Evolutionary conservation across 1,140 invertebrate species (phyloP).

Genomic region (Saccostrea cuccullata): DNA sequence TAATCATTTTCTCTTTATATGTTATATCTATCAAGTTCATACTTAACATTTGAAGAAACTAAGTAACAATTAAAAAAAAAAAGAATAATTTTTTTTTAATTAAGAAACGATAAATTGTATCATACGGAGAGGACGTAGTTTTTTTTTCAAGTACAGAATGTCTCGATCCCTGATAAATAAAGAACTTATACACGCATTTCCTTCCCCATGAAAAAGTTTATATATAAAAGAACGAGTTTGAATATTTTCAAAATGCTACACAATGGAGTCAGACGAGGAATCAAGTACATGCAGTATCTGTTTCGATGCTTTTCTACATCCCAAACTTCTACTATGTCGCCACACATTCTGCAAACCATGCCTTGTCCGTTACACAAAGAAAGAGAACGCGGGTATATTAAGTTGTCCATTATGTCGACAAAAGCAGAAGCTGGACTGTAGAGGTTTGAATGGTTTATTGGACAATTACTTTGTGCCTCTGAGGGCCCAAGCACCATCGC

Average conservation of each 20-base stretch:
- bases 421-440: background rate
- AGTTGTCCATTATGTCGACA: slow-evolving; percentile 47
- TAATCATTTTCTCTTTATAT: too few relatives aligned
- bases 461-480: slow-evolving; percentile 45
- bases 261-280: background rate
- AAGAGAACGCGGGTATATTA: background rate
- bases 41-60: too few relatives aligned
- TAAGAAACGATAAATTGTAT: too few relatives aligned
- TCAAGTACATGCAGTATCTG: slow-evolving; percentile 42
- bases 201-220: background rate
- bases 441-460: slow-evolving; percentile 32
- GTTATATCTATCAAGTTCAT: too few relatives aligned
- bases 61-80: too few relatives aligned
- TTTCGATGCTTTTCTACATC: slow-evolving; percentile 31
- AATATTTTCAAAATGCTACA: background rate
- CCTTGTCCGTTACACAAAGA: background rate
- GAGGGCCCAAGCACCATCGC: background rate
- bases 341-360: slow-evolving; percentile 51
- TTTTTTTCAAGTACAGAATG: too few relatives aligned
- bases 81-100: too few relatives aligned
- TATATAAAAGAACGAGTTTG: background rate
- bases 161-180: too few relatives aligned
- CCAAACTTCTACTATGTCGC: slow-evolving; percentile 44
- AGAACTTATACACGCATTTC: too few relatives aligned
- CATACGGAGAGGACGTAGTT: too few relatives aligned